Percentiles rank a stretch among this genome's conserved stretches.
Conservation (phyloP, 2,113 vertebrate genomes). For the Lophotis ruficrista region DNA sequence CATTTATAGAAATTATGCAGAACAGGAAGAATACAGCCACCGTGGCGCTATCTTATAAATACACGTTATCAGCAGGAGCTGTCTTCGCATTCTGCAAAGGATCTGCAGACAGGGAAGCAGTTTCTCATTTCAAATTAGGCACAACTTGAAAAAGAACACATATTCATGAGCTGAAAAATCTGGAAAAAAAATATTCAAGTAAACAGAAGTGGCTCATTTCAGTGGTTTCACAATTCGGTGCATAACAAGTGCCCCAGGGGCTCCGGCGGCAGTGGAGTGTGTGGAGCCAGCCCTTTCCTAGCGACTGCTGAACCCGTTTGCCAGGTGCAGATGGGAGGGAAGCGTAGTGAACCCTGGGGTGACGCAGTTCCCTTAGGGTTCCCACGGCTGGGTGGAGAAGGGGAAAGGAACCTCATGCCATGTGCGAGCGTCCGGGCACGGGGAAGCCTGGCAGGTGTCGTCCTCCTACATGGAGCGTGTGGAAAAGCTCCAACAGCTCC, state of each 20-base stretch:
- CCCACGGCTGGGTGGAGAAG: neutral
- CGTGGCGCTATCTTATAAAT: slow-evolving; percentile 28
- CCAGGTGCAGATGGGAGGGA: neutral
- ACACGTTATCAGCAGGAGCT: slow-evolving; percentile 21
- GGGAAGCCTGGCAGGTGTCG: neutral
- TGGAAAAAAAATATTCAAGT: neutral
- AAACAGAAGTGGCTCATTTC: slow-evolving; percentile 31
- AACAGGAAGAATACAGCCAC: neutral
- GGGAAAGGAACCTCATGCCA: neutral
- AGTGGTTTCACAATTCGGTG: slow-evolving; percentile 6
- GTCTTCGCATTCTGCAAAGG: slow-evolving; percentile 11
- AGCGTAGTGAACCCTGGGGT: neutral
- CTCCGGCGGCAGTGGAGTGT: neutral
- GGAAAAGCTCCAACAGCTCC: neutral
- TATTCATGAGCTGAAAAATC: slow-evolving; percentile 4
- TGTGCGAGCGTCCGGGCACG: neutral
- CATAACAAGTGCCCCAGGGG: neutral
- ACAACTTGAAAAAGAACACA: slow-evolving; percentile 14
- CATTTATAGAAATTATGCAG: slow-evolving; percentile 2
- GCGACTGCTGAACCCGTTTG: neutral
- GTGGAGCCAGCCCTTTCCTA: neutral
- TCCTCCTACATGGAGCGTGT: neutral
- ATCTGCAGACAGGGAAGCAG: slow-evolving; percentile 3
- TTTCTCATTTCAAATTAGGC: slow-evolving; percentile 29
- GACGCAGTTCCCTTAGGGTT: neutral